These are phyloP conservation scores for Epicampocera succincta DNA, from an alignment of 2,888 invertebrate species.

Conservation along the genomic window DNA sequence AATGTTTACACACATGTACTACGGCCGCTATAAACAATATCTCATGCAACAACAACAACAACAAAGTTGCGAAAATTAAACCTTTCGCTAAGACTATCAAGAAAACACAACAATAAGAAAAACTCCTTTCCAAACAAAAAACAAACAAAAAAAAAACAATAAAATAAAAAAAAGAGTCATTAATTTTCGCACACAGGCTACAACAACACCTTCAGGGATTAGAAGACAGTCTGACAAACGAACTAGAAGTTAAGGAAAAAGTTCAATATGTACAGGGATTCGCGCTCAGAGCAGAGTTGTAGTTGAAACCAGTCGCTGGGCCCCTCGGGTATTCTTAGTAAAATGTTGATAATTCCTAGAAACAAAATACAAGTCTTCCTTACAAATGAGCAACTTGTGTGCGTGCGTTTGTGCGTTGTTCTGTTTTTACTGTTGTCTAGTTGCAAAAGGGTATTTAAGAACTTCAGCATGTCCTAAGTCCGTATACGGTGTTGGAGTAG, in stretches of 20 bases:
- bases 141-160: neutral
- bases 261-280: constrained; percentile 20
- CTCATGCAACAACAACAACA: constrained; percentile 25
- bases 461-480: constrained; percentile 1
- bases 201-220: neutral
- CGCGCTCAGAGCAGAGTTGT: constrained; percentile 4
- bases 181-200: constrained; percentile 29
- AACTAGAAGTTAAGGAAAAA: neutral
- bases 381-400: constrained; percentile 52
- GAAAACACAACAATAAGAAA: constrained; percentile 35
- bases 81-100: constrained; percentile 47
- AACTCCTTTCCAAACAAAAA: no score
- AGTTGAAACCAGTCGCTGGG: constrained; percentile 5
- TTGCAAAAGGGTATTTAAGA: neutral
- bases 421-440: neutral
- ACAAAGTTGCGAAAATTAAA: constrained; percentile 29
- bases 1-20: constrained; percentile 40
- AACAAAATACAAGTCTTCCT: constrained; percentile 15
- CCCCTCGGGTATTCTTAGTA: constrained; percentile 34
- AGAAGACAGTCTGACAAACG: neutral
- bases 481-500: neutral
- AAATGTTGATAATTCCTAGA: constrained; percentile 46
- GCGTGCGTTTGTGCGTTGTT: neutral
- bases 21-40: constrained; percentile 16
- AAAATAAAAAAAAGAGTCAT: constrained; percentile 7